Evolutionary conservation across 2,888 invertebrate genomes (phyloP), one percentile per base, ranked within the genome.

Genomic region (Portevinia maculata): DNA sequence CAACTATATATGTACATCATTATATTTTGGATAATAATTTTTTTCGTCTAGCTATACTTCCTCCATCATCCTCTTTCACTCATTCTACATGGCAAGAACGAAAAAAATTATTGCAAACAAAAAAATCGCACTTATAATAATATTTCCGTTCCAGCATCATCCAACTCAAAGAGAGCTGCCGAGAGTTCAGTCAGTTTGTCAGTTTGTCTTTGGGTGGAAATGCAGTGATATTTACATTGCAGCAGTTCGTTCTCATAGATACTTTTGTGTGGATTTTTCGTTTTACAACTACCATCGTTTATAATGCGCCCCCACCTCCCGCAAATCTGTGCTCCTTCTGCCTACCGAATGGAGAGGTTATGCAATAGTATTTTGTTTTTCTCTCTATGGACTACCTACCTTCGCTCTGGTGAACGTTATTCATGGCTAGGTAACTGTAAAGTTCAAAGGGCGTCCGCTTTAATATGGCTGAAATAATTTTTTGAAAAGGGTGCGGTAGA

Each of bases 391-490:
- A 59, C 62, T 57, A 52, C 69, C 62, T 57, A 52, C 69, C 62
- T 74, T 74, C 70, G 39, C 69, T 79, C 41, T 39, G 41, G 64
- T 75, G 74, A 79, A 75, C 46, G 69, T 65, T 52, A 52, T 46
- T 64, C 46, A 55, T 19, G 19, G 70, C 15, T 37, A 9, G 32
- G 39, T 41, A 62, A 24, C 32, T n/a, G 48, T 30, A 79, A 79
- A 79, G 79, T 81, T 81, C 75, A 75, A 59, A 81, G 75, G 52
- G 69, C 70, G 64, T 48, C 52, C 19, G 62, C 24, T 79, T 74
- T 62, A 69, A 74, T 69, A 57, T 74, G 69, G 50, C 64, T 81
- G 69, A 46, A 67, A 62, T 79, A 41, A 55, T 50, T 74, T 69
- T 62, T 55, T 46, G 28, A 73, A 67, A 57, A 70, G 75, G 69